A percentile compares a stretch with the other conserved stretches of the same genome.
These are phyloP conservation scores for Xenentodon cancila DNA, from an alignment of 2,797 vertebrate genomes.

Conservation along the genomic window DNA sequence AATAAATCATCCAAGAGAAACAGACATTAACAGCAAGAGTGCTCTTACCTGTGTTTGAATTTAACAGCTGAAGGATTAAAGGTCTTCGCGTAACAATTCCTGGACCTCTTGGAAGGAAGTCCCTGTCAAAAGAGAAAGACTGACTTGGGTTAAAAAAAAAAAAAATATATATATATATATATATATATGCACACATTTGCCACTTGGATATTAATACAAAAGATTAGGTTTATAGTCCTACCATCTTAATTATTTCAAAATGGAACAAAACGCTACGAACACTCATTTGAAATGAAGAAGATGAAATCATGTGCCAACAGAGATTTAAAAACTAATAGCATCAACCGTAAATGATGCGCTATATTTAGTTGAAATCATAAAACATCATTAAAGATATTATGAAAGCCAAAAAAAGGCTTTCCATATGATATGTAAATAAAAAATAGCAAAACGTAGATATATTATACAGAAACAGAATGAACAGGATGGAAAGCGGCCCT, in stretches of 20 bases:
- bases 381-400: background rate
- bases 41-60: constrained; percentile 58
- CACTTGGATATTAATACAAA: background rate
- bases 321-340: too few relatives aligned
- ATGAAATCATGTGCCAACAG: too few relatives aligned
- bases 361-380: background rate
- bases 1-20: background rate
- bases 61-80: constrained; percentile 81
- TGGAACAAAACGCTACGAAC: too few relatives aligned
- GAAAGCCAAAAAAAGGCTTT: background rate
- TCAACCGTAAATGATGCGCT: background rate
- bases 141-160: background rate
- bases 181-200: background rate
- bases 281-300: too few relatives aligned
- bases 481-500: constrained; percentile 16
- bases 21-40: background rate
- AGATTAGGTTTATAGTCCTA: too few relatives aligned
- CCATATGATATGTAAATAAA: constrained; percentile 3
- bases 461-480: constrained; percentile 8
- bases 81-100: constrained; percentile 84
- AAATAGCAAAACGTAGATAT: background rate
- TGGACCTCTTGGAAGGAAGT: constrained; percentile 82
- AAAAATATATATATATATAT: too few relatives aligned
- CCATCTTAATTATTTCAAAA: too few relatives aligned
- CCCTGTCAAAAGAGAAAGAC: constrained; percentile 62